Percentiles rank a stretch among this genome's conserved stretches.
Evolutionary conservation across 2,113 vertebrate genomes (phyloP).

Genomic region (Pheucticus melanocephalus): DNA sequence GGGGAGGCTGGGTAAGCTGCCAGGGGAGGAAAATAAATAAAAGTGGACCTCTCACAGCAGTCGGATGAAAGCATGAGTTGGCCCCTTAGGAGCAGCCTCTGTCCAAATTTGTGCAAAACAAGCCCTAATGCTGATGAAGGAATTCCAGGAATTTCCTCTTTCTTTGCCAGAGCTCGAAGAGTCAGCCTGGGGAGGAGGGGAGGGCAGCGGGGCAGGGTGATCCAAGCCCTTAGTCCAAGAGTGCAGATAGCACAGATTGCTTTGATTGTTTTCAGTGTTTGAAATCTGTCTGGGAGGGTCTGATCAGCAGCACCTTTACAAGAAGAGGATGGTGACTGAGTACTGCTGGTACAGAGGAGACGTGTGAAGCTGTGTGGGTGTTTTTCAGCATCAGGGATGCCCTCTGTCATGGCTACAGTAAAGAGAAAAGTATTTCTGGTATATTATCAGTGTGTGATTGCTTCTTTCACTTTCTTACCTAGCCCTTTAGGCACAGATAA

Average conservation of each 20-base stretch:
- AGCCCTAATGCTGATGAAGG: slow-evolving; percentile 50
- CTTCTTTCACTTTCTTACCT: neutral
- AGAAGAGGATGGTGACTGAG: neutral
- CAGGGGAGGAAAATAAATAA: neutral
- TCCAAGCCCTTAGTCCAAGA: neutral
- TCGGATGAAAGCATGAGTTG: slow-evolving; percentile 8
- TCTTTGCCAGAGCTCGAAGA: slow-evolving; percentile 23
- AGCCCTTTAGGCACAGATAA: neutral
- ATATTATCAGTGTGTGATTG: neutral
- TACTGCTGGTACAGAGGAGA: neutral
- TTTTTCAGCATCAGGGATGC: neutral
- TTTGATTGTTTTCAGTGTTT: neutral
- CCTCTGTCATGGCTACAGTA: neutral
- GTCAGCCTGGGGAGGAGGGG: neutral
- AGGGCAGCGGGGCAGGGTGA: neutral
- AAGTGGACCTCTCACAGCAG: neutral
- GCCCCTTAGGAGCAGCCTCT: slow-evolving; percentile 18
- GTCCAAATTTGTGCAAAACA: slow-evolving; percentile 55
- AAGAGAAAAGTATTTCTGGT: neutral
- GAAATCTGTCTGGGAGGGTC: neutral
- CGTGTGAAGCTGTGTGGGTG: neutral
- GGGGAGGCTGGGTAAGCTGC: slow-evolving; percentile 78
- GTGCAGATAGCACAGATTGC: neutral
- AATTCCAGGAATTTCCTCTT: slow-evolving; percentile 69
- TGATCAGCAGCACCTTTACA: neutral